These are phyloP conservation scores for Ooceraea biroi DNA, from an alignment of 1,140 invertebrate genomes.

Conservation along the genomic window DNA sequence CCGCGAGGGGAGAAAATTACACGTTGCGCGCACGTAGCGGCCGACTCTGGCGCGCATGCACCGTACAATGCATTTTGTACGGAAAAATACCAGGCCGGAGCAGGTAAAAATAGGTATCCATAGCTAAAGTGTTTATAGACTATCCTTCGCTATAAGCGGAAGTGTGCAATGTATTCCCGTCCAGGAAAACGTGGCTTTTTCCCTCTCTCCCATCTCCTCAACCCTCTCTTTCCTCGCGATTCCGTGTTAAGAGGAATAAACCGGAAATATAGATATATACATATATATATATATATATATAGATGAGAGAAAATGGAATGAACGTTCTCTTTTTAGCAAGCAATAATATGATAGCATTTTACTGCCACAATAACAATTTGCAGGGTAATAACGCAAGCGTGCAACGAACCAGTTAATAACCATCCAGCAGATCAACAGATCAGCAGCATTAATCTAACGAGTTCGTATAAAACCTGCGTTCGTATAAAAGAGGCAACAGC, in stretches of 20 bases:
- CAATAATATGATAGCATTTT: conserved; percentile 14
- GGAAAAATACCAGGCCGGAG: conserved; percentile 4
- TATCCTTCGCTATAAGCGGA: neutral
- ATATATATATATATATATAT: neutral
- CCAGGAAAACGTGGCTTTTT: neutral
- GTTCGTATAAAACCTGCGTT: neutral
- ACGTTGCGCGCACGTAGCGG: neutral
- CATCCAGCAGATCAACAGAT: too few species aligned
- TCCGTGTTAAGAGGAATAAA: too few species aligned
- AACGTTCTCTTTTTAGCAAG: neutral
- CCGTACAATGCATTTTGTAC: neutral
- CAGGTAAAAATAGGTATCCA: conserved; percentile 1
- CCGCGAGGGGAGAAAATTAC: neutral
- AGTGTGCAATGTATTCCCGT: conserved; percentile 3
- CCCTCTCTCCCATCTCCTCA: too few species aligned
- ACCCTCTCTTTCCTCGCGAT: too few species aligned
- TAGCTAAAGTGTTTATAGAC: conserved; percentile 7
- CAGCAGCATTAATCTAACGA: neutral
- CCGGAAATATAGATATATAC: too few species aligned
- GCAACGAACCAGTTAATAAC: neutral
- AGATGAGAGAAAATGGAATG: neutral
- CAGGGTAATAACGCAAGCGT: neutral
- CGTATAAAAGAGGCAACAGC: neutral
- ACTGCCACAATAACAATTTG: neutral
- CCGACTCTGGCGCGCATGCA: neutral